Base-by-base conservation (phyloP, 2,888 invertebrate species). In the Melikaiella ostensackeni region DNA sequence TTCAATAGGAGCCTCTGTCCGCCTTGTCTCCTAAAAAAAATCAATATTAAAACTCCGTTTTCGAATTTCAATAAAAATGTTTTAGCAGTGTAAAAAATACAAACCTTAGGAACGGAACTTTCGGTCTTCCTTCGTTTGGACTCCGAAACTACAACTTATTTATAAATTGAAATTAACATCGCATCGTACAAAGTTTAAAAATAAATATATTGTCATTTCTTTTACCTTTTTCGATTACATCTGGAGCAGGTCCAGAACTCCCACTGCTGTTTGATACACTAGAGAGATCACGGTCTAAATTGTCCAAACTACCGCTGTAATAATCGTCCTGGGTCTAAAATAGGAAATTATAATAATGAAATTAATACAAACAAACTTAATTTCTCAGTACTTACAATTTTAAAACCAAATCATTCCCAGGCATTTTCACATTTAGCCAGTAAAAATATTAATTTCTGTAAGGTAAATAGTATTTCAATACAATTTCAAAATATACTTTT, bases 111-210 rank as follows among this genome's bases (percentile, higher is more conserved):
- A 89, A 94, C 93, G 50, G 70, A 70, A 92, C 92, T 93, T 92
- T 97, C 97, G 92, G 96, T 91, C 95, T 97, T 97, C 93, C 97
- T 95, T 92, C 97, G 94, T 93, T 97, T 97, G 88, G 94, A 93
- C 92, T 97, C 97, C 95, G 93, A 75, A 89, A 91, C 79, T 84
- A 79, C 79, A 80, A 81, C 38, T 46, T 79, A 81, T 81, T 62
- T 50, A 75, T 30, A 35, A 63, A 63, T 66, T 35, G 70, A 35
- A 46, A 42, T 59, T 50, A 73, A 21, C 59, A 33, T 59, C 77
- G 21, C 35, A 70, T 75, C 21, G 33, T 42, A 33, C 21, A 19
- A 35, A 21, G 64, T 46, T 57, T n/a, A 57, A 64, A 76, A 30
- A 55, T n/a, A 74, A 75, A 13, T 75, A 70, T 57, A 76, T 55